A percentile compares a stretch with the other conserved stretches of the same genome.
These are phyloP conservation scores for Melanocharis versteri DNA, from an alignment of 2,113 vertebrate species.

Conservation along the genomic window DNA sequence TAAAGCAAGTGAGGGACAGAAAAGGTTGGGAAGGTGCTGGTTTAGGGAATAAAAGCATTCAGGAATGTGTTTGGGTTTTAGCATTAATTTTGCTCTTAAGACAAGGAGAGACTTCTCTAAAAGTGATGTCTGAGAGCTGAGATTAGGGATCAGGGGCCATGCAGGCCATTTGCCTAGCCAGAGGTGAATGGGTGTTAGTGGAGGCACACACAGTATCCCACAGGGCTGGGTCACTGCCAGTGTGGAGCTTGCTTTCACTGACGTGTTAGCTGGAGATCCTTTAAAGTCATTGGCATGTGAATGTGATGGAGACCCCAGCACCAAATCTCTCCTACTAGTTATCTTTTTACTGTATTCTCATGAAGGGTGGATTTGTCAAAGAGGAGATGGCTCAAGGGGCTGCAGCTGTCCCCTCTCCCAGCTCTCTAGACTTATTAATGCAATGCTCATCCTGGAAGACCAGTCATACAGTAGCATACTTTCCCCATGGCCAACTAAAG, in stretches of 20 bases:
- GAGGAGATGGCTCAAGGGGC: not conserved
- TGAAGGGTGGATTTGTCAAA: not conserved
- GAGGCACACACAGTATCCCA: not conserved
- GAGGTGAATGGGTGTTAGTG: not conserved
- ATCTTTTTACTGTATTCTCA: not conserved
- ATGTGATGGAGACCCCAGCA: not conserved
- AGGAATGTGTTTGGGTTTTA: not conserved
- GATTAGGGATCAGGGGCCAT: not conserved
- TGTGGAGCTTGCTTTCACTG: not conserved
- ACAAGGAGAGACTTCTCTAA: not conserved
- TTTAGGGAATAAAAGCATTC: not conserved
- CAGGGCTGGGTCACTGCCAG: not conserved
- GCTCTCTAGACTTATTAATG: not conserved
- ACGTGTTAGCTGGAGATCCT: not conserved
- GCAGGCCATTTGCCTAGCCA: not conserved
- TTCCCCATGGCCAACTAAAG: not conserved
- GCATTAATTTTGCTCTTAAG: not conserved
- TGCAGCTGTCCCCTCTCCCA: not conserved
- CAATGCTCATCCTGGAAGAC: not conserved
- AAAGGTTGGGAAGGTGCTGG: not conserved
- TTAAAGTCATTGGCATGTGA: not conserved
- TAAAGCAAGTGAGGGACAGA: not conserved
- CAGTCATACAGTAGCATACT: not conserved
- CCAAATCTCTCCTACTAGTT: not conserved
- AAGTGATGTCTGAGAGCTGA: not conserved